Evolutionary conservation across 2,797 vertebrate genomes (phyloP).

Genomic region (Onychomys leucogaster): DNA sequence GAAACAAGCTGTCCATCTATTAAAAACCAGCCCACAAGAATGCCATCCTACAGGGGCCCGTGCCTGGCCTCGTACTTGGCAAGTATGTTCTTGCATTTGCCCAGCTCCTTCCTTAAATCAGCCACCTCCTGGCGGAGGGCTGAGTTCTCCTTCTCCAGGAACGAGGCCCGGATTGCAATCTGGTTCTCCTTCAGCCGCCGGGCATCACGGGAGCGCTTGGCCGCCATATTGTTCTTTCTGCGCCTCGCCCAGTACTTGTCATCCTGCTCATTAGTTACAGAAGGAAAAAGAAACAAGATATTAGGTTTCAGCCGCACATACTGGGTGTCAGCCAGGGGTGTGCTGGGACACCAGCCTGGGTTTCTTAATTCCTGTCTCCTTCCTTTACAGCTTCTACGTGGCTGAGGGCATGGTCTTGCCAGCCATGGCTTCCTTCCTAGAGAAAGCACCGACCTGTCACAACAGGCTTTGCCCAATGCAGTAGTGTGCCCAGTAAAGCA

Average conservation of each 20-base stretch:
- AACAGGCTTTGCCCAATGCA: background rate
- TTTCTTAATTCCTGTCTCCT: rapidly evolving
- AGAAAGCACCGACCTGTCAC: background rate
- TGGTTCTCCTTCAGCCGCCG: constrained; percentile 99
- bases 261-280: constrained; percentile 92
- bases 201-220: constrained; percentile 96
- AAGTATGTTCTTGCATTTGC: constrained; percentile 96
- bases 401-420: background rate
- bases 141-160: constrained; percentile 98
- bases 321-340: background rate
- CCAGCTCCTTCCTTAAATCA: constrained; percentile 96
- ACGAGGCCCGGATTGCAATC: constrained; percentile 97
- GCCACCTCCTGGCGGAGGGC: constrained; percentile 96
- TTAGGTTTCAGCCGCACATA: constrained; percentile 83
- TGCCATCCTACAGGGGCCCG: constrained; percentile 91
- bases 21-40: constrained; percentile 84
- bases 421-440: background rate
- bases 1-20: constrained; percentile 90
- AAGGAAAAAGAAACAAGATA: constrained; percentile 71
- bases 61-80: constrained; percentile 96
- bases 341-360: background rate
- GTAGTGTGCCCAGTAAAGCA: background rate
- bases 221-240: constrained; percentile 99
- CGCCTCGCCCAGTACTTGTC: constrained; percentile 98
- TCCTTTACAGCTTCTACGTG: background rate